Evolutionary conservation across 2,113 vertebrate species (phyloP).

Genomic region (Dromaius novaehollandiae): DNA sequence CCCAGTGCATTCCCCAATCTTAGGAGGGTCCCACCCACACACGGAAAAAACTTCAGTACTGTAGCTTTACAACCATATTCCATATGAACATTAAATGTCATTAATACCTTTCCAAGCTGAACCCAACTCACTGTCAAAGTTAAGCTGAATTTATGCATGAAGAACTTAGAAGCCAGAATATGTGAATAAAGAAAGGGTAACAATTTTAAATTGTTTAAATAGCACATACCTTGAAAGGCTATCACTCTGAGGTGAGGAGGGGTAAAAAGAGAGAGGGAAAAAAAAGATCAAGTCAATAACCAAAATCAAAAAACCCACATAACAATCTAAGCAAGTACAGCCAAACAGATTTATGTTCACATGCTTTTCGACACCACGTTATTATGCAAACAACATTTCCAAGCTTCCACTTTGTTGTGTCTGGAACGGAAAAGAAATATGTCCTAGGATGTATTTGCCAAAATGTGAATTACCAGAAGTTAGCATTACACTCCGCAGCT

Average conservation of each 20-base stretch:
- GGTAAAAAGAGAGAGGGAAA: constrained; percentile 47
- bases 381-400: not conserved
- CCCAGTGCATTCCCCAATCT: not conserved
- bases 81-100: not conserved
- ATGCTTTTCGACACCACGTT: not conserved
- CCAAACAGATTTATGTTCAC: not conserved
- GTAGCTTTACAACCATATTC: not conserved
- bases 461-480: not conserved
- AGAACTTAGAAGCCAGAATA: not conserved
- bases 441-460: constrained; percentile 4
- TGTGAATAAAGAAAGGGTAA: not conserved
- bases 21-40: not conserved
- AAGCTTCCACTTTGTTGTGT: constrained; percentile 8
- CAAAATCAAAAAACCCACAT: not conserved
- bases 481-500: not conserved
- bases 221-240: constrained; percentile 87
- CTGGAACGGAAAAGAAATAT: not conserved
- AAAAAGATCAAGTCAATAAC: constrained; percentile 25
- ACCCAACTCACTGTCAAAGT: not conserved
- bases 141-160: not conserved
- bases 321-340: constrained; percentile 15
- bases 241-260: constrained; percentile 78
- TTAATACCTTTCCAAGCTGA: not conserved
- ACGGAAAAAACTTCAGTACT: not conserved
- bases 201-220: not conserved